Evolutionary conservation across 2,888 invertebrate genomes (phyloP), one percentile per base, ranked within the genome.

Genomic region (Schizotus pectinicornis): DNA sequence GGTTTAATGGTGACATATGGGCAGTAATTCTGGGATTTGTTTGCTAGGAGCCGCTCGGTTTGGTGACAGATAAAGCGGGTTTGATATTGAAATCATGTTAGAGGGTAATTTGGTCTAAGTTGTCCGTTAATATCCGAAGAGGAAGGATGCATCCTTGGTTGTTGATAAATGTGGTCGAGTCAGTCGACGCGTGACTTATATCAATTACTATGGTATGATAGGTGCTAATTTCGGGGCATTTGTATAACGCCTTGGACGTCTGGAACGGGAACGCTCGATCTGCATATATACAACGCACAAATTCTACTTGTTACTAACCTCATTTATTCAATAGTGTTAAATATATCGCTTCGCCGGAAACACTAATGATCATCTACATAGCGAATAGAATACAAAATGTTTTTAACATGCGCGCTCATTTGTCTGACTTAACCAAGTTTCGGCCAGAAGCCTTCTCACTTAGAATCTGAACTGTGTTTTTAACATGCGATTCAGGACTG

Each of bases 181-280:
- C 65, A 66, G 62, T 48, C 56, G 37, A 64, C 62, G 65, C 65
- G 65, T 66, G 65, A 62, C 65, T 66, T 62, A 66, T 66, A 63
- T 66, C 65, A 66, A 66, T 66, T 66, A 66, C 61, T 54, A 62
- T 51, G 36, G 56, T 62, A 66, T 64, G 62, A 62, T 64, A 66
- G 65, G 65, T 66, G 65, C 64, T 66, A 66, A 66, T 66, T 66
- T 65, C 53, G 59, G 38, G 57, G 62, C 65, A 66, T 66, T 64
- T 63, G 61, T 64, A 66, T 62, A 65, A 65, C 65, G 63, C 65
- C 65, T 65, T 59, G 47, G 59, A 59, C 55, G 47, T 59, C 55
- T 55, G 32, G 50, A 59, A 56, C 56, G 47, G 35, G 34, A 50
- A 59, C 54, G 56, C 52, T 47, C 49, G 51, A 59, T 65, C 61